These are phyloP conservation scores for Rhingia campestris DNA, from an alignment of 2,888 invertebrate species.

Conservation along the genomic window DNA sequence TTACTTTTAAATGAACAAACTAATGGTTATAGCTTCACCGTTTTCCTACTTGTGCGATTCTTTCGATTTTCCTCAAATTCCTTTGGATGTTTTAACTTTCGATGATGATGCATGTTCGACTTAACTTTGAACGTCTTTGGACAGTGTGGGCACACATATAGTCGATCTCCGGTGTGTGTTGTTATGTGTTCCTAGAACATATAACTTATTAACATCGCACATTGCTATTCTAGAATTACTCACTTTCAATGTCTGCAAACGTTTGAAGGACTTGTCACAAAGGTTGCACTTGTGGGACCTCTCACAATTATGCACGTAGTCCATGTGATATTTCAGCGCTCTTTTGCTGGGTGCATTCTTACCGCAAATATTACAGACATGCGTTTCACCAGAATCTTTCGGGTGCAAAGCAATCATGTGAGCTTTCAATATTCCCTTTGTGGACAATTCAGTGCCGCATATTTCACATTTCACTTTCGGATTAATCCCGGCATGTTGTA, in stretches of 20 bases:
- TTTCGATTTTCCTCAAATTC: slow-evolving; percentile 76
- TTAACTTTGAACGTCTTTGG: slow-evolving; percentile 77
- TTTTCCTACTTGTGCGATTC: slow-evolving; percentile 10
- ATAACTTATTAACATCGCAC: background rate
- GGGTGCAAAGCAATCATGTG: slow-evolving; percentile 62
- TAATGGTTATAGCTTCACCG: background rate
- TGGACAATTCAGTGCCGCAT: slow-evolving; percentile 45
- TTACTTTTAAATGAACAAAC: too few relatives aligned
- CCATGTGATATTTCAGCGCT: slow-evolving; percentile 52
- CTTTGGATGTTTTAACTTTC: slow-evolving; percentile 76
- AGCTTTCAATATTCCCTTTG: slow-evolving; percentile 50
- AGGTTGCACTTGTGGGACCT: slow-evolving; percentile 38
- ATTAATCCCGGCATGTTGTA: slow-evolving; percentile 44
- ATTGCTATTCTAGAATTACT: background rate
- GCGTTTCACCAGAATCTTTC: slow-evolving; percentile 29
- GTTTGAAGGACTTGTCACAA: slow-evolving; percentile 59
- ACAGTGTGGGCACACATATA: slow-evolving; percentile 77
- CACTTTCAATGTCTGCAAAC: slow-evolving; percentile 46
- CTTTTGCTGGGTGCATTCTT: slow-evolving; percentile 58
- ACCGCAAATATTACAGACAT: slow-evolving; percentile 44
- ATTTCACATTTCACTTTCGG: slow-evolving; percentile 41
- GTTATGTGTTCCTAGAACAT: slow-evolving; percentile 76
- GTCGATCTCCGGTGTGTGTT: slow-evolving; percentile 77
- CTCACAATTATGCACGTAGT: slow-evolving; percentile 58
- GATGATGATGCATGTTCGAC: slow-evolving; percentile 78